phyloP scores from a whole-genome alignment of 2,797 vertebrate species.

The Calcarius lapponicus region DNA sequence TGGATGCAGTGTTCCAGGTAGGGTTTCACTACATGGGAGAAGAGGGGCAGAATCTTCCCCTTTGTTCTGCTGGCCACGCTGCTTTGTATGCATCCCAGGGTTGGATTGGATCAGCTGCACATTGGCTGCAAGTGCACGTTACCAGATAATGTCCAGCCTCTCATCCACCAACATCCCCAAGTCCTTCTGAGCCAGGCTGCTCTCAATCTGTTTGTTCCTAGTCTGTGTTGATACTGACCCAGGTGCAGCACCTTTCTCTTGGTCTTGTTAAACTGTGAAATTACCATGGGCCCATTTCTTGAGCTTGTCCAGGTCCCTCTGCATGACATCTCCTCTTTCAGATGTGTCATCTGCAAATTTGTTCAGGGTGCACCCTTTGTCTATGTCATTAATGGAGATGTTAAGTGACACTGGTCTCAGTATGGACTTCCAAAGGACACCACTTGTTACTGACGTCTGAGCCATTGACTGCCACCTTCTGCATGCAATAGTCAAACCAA shows the following conservation, averaged over 20 bases:
- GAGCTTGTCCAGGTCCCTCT: neutral
- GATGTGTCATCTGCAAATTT: neutral
- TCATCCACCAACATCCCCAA: neutral
- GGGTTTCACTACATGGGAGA: neutral
- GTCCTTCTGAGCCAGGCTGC: neutral
- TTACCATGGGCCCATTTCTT: neutral
- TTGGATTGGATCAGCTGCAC: neutral
- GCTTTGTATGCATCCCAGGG: neutral
- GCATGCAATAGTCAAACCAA: neutral
- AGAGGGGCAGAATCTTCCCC: neutral
- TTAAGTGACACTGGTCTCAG: neutral
- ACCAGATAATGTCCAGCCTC: neutral
- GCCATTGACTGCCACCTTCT: neutral
- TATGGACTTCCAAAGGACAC: neutral
- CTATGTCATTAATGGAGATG: neutral
- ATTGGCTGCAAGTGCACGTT: neutral
- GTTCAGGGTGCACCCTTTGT: neutral
- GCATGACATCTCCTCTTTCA: neutral
- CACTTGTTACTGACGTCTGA: neutral
- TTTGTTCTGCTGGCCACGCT: accelerated
- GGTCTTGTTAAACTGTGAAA: neutral
- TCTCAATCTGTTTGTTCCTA: accelerated
- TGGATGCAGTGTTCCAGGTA: neutral
- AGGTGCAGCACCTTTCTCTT: neutral
- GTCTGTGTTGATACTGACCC: neutral